These are phyloP conservation scores for Xanthia icteritia DNA, from an alignment of 2,888 invertebrate genomes.

Conservation along the genomic window DNA sequence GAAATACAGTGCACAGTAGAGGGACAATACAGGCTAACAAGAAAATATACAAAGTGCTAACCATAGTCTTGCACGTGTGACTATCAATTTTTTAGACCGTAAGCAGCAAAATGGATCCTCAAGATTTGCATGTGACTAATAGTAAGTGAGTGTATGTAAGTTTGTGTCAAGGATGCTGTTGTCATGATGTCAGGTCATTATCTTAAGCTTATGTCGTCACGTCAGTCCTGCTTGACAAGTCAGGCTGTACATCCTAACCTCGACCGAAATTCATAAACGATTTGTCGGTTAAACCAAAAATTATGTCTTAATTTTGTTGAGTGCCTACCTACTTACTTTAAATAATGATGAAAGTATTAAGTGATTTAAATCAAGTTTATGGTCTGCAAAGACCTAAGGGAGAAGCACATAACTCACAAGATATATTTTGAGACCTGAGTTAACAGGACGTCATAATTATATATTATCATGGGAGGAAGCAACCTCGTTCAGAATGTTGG, in stretches of 20 bases:
- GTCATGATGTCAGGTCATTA: conserved; percentile 32
- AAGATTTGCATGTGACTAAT: conserved; percentile 23
- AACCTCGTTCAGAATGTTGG: too few species aligned
- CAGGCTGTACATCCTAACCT: conserved; percentile 40
- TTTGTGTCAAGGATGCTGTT: conserved; percentile 45
- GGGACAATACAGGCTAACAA: not conserved
- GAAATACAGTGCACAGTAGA: not conserved
- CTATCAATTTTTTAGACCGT: not conserved
- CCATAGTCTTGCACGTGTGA: not conserved
- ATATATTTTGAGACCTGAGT: not conserved
- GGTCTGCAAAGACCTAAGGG: not conserved
- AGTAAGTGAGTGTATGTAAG: conserved; percentile 2
- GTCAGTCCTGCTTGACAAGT: conserved; percentile 37
- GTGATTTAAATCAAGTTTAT: not conserved
- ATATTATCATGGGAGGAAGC: not conserved
- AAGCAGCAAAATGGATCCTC: conserved; percentile 9
- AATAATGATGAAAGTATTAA: not conserved
- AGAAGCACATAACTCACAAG: not conserved
- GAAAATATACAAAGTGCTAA: not conserved
- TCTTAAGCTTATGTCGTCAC: conserved; percentile 19
- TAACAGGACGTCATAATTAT: not conserved
- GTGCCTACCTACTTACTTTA: not conserved
- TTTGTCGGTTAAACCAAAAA: not conserved
- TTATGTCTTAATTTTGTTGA: conserved; percentile 1
- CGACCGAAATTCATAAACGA: conserved; percentile 33